phyloP scores from a whole-genome alignment of 2,113 vertebrate species.

The Etheostoma cragini region DNA sequence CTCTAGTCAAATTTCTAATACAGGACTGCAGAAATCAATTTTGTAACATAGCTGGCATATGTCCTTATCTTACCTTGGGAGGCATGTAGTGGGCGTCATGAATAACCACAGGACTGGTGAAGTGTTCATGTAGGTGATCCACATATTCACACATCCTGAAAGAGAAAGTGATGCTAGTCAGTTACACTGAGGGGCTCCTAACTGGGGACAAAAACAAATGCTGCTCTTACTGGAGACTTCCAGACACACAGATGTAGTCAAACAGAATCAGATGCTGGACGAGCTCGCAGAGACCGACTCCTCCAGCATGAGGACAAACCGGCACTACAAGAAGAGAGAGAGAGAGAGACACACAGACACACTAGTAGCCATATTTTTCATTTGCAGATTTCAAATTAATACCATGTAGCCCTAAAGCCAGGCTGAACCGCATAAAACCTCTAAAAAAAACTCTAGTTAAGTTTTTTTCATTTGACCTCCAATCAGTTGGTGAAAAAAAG shows the following conservation, averaged over 20 bases:
- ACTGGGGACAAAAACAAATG: not conserved
- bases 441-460: no score
- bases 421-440: no score
- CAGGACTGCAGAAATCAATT: not conserved
- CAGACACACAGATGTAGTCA: slow-evolving; percentile 84
- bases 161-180: not conserved
- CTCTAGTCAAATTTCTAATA: not conserved
- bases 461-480: no score
- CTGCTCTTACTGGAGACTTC: slow-evolving; percentile 78
- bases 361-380: not conserved
- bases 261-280: slow-evolving; percentile 88
- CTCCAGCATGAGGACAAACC: slow-evolving; percentile 88
- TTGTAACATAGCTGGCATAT: not conserved
- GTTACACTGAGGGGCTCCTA: not conserved
- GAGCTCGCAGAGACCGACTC: slow-evolving; percentile 88
- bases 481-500: not conserved
- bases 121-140: slow-evolving; percentile 90
- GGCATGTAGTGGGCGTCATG: slow-evolving; percentile 85
- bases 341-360: no score
- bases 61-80: slow-evolving; percentile 79
- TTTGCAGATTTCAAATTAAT: not conserved
- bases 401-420: not conserved
- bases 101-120: slow-evolving; percentile 86
- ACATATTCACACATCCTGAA: slow-evolving; percentile 91
- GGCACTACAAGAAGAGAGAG: slow-evolving; percentile 81